phyloP scores from a whole-genome alignment of 2,888 invertebrate genomes.

The Zelleria hepariella region DNA sequence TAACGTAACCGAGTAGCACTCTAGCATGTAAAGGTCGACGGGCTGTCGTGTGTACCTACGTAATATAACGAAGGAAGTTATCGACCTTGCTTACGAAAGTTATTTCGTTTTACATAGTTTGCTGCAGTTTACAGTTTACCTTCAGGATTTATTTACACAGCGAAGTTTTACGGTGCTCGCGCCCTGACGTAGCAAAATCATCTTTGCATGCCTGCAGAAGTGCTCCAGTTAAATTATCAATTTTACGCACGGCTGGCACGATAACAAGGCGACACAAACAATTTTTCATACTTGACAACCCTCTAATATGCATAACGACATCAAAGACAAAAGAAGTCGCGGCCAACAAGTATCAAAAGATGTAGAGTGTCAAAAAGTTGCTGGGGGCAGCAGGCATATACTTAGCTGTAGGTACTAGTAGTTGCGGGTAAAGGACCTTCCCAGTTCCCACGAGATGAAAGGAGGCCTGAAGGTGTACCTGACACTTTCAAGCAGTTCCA shows the following conservation, averaged over 20 bases:
- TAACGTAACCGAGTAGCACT: too few relatives aligned
- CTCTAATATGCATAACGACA: background rate
- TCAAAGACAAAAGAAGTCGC: background rate
- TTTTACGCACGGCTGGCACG: background rate
- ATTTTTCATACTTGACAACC: background rate
- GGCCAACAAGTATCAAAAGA: background rate
- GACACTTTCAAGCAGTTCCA: conserved; percentile 56
- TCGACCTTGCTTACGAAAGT: too few relatives aligned
- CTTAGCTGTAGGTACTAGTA: conserved; percentile 20
- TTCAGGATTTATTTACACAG: too few relatives aligned
- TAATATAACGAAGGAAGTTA: too few relatives aligned
- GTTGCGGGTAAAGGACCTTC: conserved; percentile 21
- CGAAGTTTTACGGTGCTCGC: too few relatives aligned
- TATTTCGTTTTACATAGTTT: too few relatives aligned
- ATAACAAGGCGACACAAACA: background rate
- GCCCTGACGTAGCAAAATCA: background rate
- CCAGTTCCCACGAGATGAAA: conserved; percentile 27
- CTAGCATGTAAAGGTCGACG: too few relatives aligned
- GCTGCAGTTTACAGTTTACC: too few relatives aligned
- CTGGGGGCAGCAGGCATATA: conserved; percentile 19
- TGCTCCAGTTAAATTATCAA: background rate
- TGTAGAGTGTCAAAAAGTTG: conserved; percentile 24
- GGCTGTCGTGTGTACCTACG: too few relatives aligned
- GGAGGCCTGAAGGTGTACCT: conserved; percentile 38
- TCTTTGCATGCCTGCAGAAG: background rate